phyloP scores from a whole-genome alignment of 2,797 vertebrate genomes.

The Psittacula echo region DNA sequence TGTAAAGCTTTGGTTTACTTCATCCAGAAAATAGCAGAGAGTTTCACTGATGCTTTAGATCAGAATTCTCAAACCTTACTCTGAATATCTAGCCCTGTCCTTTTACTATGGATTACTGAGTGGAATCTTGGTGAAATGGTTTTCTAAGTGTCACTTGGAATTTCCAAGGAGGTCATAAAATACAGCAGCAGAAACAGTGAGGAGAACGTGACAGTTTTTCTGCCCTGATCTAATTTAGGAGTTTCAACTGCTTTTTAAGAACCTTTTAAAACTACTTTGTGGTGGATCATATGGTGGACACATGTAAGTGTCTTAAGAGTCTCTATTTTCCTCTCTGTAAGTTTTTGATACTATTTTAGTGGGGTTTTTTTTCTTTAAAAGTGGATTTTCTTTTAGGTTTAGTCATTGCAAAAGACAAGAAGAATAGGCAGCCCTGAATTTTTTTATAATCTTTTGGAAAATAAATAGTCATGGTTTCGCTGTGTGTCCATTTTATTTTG shows the following conservation, averaged over 20 bases:
- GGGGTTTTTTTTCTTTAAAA: neutral
- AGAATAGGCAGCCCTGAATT: neutral
- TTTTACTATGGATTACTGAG: neutral
- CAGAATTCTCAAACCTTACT: neutral
- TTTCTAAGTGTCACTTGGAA: neutral
- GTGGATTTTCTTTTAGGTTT: neutral
- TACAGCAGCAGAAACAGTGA: neutral
- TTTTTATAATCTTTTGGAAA: neutral
- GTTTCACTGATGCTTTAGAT: neutral
- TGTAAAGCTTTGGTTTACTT: neutral
- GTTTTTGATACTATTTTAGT: neutral
- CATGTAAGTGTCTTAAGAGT: neutral
- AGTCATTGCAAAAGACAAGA: neutral
- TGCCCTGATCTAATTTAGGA: neutral
- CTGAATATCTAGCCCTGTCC: neutral
- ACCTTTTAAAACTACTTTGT: neutral
- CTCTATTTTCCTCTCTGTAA: neutral
- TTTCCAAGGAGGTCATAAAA: neutral
- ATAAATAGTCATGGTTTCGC: neutral
- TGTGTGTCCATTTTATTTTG: neutral
- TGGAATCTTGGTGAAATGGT: neutral
- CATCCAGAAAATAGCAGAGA: neutral
- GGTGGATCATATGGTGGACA: neutral
- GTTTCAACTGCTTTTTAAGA: conserved; percentile 8
- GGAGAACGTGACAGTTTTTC: neutral